Percentiles rank a stretch among this genome's conserved stretches.
These are phyloP conservation scores for Mugil cephalus DNA, from an alignment of 2,113 vertebrate species.

Conservation along the genomic window DNA sequence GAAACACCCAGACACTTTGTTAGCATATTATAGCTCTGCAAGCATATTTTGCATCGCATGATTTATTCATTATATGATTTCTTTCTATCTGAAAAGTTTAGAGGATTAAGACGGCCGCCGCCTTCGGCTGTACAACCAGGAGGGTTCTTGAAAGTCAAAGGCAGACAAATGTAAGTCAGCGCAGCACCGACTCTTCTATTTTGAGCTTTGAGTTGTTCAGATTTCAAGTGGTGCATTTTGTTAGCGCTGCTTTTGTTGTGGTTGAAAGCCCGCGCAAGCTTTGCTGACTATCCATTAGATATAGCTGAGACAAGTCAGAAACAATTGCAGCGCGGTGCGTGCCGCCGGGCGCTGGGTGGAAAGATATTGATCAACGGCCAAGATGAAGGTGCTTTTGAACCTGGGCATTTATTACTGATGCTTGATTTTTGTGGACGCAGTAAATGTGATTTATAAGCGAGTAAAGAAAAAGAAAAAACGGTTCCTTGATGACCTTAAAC, in stretches of 20 bases:
- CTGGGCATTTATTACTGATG: slow-evolving; percentile 45
- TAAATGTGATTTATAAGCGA: slow-evolving; percentile 51
- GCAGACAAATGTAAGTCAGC: slow-evolving; percentile 29
- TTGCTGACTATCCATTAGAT: slow-evolving; percentile 41
- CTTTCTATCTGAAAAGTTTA: slow-evolving; percentile 14
- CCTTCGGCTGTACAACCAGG: slow-evolving; percentile 31
- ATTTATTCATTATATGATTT: slow-evolving; percentile 46
- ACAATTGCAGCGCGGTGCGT: slow-evolving; percentile 39
- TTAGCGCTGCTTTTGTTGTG: slow-evolving; percentile 36
- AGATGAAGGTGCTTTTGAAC: slow-evolving; percentile 42
- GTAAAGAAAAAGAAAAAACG: slow-evolving; percentile 7
- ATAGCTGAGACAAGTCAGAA: slow-evolving; percentile 43
- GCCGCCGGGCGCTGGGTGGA: slow-evolving; percentile 9
- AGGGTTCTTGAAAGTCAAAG: slow-evolving; percentile 43
- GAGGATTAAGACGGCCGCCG: slow-evolving; percentile 22
- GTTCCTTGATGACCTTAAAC: slow-evolving; percentile 6
- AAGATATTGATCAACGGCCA: slow-evolving; percentile 52
- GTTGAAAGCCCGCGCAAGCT: slow-evolving; percentile 34
- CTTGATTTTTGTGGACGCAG: slow-evolving; percentile 27
- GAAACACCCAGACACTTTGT: not conserved
- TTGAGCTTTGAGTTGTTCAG: slow-evolving; percentile 34
- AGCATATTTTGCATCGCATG: slow-evolving; percentile 13
- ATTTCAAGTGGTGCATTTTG: slow-evolving; percentile 40
- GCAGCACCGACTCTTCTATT: slow-evolving; percentile 27
- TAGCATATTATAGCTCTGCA: not conserved